Evolutionary conservation across 2,113 vertebrate species (phyloP).

Genomic region (Uria lomvia): DNA sequence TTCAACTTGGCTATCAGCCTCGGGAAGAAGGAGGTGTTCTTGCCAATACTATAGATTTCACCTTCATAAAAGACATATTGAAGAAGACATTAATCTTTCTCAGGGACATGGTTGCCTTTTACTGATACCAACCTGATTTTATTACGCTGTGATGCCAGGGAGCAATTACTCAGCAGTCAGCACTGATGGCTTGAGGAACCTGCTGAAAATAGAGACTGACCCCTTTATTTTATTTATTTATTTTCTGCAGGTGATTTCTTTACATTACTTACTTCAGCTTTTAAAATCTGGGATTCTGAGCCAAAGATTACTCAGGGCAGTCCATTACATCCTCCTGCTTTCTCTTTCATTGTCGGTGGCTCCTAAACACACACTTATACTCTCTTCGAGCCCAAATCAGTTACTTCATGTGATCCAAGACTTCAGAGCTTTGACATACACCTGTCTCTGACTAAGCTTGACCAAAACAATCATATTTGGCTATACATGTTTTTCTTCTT

Average conservation of each 20-base stretch:
- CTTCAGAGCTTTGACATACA: background rate
- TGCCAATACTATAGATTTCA: slow-evolving; percentile 25
- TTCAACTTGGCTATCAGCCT: slow-evolving; percentile 1
- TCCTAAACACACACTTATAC: background rate
- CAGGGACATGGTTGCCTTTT: background rate
- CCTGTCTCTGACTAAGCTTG: background rate
- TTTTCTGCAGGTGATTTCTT: background rate
- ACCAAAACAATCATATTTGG: background rate
- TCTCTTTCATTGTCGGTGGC: background rate
- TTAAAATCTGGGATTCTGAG: background rate
- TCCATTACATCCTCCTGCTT: background rate
- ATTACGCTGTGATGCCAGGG: background rate
- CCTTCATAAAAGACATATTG: background rate
- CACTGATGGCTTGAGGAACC: background rate
- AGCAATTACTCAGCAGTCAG: background rate
- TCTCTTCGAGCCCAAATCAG: background rate
- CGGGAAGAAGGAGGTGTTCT: background rate
- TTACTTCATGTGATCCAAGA: background rate
- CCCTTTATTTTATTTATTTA: background rate
- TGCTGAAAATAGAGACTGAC: background rate
- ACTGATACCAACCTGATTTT: background rate
- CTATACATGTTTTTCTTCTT: background rate
- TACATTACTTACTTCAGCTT: background rate
- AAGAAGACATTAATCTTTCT: slow-evolving; percentile 22
- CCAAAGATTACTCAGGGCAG: background rate